Percentiles rank a stretch among this genome's conserved stretches.
Conservation (phyloP, 2,113 vertebrate species). For the Cygnus atratus region DNA sequence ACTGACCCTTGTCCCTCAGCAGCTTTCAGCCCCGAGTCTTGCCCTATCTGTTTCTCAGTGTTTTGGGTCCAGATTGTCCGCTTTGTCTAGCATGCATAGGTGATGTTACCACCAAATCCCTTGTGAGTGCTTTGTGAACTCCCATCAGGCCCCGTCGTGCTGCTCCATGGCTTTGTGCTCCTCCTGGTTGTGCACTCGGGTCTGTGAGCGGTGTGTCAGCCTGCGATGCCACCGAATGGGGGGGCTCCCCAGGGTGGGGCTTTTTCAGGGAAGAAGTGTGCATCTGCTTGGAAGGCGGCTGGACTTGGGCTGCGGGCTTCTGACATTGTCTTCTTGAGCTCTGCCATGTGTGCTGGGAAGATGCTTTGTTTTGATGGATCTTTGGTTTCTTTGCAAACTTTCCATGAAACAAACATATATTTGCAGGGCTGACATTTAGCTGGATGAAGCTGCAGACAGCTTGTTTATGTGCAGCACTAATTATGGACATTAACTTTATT, state of each 20-base stretch:
- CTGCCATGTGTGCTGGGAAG: neutral
- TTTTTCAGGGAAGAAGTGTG: neutral
- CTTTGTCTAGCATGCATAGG: rapidly evolving
- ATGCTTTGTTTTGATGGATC: neutral
- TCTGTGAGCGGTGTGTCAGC: neutral
- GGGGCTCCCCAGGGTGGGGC: neutral
- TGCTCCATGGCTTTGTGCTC: neutral
- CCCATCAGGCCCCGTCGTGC: neutral
- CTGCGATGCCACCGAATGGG: rapidly evolving
- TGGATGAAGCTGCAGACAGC: constrained; percentile 16
- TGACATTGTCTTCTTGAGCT: neutral
- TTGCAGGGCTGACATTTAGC: constrained; percentile 12
- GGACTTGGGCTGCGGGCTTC: neutral
- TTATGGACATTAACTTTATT: neutral
- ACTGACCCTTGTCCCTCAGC: neutral
- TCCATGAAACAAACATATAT: neutral
- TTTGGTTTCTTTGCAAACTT: neutral
- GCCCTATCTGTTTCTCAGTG: neutral
- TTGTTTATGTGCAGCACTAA: constrained; percentile 15
- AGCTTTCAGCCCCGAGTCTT: neutral
- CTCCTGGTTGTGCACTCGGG: neutral
- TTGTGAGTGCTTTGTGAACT: rapidly evolving
- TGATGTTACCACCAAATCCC: neutral
- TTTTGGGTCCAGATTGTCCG: neutral
- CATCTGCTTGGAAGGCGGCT: neutral